Evolutionary conservation across 1,140 invertebrate genomes (phyloP).

Genomic region (Ostrea edulis): DNA sequence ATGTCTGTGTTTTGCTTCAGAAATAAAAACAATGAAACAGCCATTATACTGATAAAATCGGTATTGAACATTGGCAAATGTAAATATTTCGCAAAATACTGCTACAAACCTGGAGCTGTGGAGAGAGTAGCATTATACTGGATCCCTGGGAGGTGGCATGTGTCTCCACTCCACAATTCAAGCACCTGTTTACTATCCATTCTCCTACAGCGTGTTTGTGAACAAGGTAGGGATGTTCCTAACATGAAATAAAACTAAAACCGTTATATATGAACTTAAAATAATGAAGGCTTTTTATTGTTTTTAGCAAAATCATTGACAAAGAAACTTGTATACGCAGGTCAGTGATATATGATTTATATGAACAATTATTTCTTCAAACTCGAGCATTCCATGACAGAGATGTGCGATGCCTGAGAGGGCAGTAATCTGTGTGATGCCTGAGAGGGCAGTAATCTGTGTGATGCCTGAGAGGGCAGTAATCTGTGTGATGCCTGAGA

Average conservation of each 20-base stretch:
- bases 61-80: neutral
- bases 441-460: no score
- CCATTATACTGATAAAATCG: neutral
- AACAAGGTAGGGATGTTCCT: constrained; percentile 63
- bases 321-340: no score
- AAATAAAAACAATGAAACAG: neutral
- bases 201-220: constrained; percentile 57
- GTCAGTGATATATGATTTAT: no score
- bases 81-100: neutral
- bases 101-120: neutral
- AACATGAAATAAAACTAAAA: neutral
- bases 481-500: no score
- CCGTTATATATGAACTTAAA: neutral
- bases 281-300: no score
- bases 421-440: no score
- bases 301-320: no score
- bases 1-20: no score
- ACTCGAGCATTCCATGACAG: no score
- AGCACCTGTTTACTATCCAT: constrained; percentile 62
- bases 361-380: no score
- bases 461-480: no score
- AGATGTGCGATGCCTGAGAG: no score
- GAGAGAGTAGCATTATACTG: constrained; percentile 24
- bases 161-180: constrained; percentile 62
- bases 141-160: constrained; percentile 50